Base-by-base conservation (phyloP, 2,113 vertebrate genomes). In the Paramormyrops kingsleyae region DNA sequence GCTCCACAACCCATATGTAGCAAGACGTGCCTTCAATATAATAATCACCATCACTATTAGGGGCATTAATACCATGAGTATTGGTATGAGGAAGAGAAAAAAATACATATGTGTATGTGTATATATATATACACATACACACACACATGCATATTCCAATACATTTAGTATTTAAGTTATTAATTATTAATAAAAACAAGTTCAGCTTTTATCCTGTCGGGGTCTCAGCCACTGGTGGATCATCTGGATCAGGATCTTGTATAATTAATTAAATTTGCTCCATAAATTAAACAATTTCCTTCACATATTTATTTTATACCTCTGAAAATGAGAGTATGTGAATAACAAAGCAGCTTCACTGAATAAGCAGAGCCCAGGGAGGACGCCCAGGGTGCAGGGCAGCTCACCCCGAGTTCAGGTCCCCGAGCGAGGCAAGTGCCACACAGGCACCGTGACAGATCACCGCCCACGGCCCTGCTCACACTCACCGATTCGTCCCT, bases 401-500 rank as follows among this genome's bases (percentile, higher is more conserved):
- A 46, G 17, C 80, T 44, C 21, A 5, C 46, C 4, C 24, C 10
- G 50, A 35, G 44, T 13, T 35, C 12, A 35, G 9, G 42, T n/a
- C 47, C 47, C 52, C 24, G 49, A 35, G 31, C 35, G 19, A 87
- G 31, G 10, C 27, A 13, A 19, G 35, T 21, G 66, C 21, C 59
- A 44, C 42, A 10, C 10, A 8, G 77, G 83, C 17, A 12, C 83
- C 27, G 3, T 31, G 62, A 70, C 27, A 12, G 62, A 70, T 31
- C 62, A 5, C 10, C 35, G 49, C 47, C 9, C 52, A 21, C 12
- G 44, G 13, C 21, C 19, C 56, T 15, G 3, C 31, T 39, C 19
- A 15, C 89, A 96, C 98, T 97, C 92, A 99, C 98, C 62, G 92
- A 94, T 92, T 97, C 97, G 91, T 96, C 96, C 89, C 92, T 96